phyloP scores from a whole-genome alignment of 2,888 invertebrate genomes.

The Hirtodrosophila cameraria region DNA sequence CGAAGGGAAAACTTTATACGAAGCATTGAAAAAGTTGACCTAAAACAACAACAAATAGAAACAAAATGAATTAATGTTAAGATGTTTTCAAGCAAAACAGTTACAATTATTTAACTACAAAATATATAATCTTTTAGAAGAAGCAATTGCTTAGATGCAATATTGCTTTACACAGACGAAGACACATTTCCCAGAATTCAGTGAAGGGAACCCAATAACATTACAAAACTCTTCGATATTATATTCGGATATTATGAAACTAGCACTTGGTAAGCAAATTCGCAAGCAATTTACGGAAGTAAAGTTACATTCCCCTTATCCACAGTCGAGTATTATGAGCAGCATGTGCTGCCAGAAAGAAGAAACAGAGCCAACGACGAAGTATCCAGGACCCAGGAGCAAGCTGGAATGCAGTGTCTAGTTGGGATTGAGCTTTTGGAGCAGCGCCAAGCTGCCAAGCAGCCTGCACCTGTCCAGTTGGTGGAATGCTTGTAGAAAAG shows the following conservation, averaged over 20 bases:
- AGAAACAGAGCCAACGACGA: not conserved
- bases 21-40: no score
- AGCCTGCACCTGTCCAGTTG: not conserved
- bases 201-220: no score
- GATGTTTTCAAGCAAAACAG: no score
- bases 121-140: not conserved
- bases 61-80: no score
- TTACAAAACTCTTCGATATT: not conserved
- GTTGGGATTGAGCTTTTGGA: conserved; percentile 19
- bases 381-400: no score
- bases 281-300: not conserved
- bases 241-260: not conserved
- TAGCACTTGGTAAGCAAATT: conserved; percentile 22
- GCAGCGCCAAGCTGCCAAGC: conserved; percentile 6
- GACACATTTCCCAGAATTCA: no score
- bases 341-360: conserved; percentile 2
- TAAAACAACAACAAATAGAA: no score
- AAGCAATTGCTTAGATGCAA: no score
- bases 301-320: not conserved
- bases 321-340: conserved; percentile 22
- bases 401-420: not conserved
- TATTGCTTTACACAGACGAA: no score
- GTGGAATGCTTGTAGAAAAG: not conserved
- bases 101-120: not conserved
- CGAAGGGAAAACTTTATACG: no score